Percentiles rank a stretch among this genome's conserved stretches.
Conservation (phyloP, 2,888 invertebrate genomes). For the Molanna angustata region DNA sequence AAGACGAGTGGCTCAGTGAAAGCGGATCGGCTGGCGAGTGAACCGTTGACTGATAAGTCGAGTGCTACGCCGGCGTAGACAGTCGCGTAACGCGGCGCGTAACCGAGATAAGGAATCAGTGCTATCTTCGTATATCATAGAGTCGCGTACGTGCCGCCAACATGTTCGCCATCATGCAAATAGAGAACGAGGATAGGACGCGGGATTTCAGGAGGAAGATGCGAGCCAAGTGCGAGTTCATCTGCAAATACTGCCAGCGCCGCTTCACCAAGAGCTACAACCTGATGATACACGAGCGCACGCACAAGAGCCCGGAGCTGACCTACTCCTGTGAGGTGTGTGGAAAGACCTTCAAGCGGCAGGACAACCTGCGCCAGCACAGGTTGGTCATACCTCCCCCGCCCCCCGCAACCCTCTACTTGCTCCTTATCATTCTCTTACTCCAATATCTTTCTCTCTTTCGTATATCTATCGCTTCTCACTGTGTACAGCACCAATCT, state of each 20-base stretch:
- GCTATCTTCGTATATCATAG: conserved; percentile 39
- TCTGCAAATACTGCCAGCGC: conserved; percentile 96
- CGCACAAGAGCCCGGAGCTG: conserved; percentile 94
- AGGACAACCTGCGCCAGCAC: conserved; percentile 94
- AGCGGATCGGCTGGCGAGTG: too few relatives aligned
- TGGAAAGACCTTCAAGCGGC: conserved; percentile 95
- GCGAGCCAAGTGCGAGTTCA: conserved; percentile 95
- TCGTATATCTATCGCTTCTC: too few relatives aligned
- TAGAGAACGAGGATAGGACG: conserved; percentile 82
- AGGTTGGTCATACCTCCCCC: conserved; percentile 73
- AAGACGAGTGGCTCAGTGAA: too few relatives aligned
- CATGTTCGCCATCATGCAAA: conserved; percentile 90
- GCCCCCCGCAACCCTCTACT: too few relatives aligned
- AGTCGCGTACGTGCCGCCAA: conserved; percentile 54
- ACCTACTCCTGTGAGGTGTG: conserved; percentile 98
- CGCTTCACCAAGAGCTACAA: conserved; percentile 99
- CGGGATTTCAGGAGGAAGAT: conserved; percentile 84
- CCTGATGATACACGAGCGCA: conserved; percentile 96
- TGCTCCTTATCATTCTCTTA: too few relatives aligned
- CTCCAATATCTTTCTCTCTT: too few relatives aligned
- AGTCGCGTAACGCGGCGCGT: conserved; percentile 32
- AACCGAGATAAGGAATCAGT: conserved; percentile 34
- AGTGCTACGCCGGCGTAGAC: conserved; percentile 26
- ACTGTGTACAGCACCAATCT: too few relatives aligned
- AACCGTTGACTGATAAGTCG: too few relatives aligned